phyloP scores from a whole-genome alignment of 2,888 invertebrate species.

The Eupithecia dodoneata region DNA sequence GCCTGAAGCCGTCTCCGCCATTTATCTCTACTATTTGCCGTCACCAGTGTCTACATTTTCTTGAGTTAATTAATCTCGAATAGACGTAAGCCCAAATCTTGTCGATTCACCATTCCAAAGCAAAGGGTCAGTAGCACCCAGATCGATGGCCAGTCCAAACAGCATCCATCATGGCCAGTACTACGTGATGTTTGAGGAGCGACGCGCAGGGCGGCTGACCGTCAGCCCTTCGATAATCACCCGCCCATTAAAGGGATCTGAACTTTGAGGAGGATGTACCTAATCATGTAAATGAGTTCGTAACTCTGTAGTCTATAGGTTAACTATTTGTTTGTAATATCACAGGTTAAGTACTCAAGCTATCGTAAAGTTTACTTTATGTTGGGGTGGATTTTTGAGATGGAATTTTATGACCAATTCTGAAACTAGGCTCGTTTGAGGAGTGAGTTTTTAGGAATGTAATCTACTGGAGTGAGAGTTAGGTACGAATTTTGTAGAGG shows the following conservation, averaged over 20 bases:
- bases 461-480: no score
- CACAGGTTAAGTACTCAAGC: background rate
- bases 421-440: background rate
- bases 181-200: background rate
- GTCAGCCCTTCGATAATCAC: slow-evolving; percentile 5
- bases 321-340: background rate
- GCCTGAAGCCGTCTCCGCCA: no score
- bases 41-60: background rate
- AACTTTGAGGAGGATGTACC: background rate
- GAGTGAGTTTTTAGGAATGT: no score
- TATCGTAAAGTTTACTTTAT: background rate
- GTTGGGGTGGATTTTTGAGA: background rate
- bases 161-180: background rate
- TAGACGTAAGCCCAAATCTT: background rate
- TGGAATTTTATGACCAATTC: background rate
- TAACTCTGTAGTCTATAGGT: background rate
- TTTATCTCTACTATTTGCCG: no score
- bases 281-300: background rate
- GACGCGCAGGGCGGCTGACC: background rate
- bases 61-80: background rate
- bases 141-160: background rate
- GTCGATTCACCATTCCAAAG: background rate
- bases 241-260: background rate
- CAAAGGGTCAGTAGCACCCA: background rate
- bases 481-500: background rate